These are phyloP conservation scores for Drosophila murphyi DNA, from an alignment of 1,140 invertebrate genomes.

Conservation along the genomic window DNA sequence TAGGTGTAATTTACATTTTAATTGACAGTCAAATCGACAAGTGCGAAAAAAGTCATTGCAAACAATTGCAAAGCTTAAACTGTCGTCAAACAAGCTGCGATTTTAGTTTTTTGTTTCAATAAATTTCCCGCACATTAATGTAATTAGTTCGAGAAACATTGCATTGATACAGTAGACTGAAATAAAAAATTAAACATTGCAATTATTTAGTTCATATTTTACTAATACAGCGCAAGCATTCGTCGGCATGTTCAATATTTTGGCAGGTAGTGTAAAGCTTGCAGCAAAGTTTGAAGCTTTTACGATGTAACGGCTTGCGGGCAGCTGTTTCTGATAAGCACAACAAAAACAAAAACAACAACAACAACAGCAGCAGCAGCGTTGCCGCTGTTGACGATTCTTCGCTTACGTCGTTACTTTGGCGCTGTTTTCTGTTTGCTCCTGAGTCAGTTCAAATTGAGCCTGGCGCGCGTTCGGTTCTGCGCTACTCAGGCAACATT, in stretches of 20 bases:
- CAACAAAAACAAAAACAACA: conserved; percentile 23
- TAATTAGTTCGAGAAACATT: too few relatives aligned
- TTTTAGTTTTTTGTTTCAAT: too few relatives aligned
- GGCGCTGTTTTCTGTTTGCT: conserved; percentile 31
- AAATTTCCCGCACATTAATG: too few relatives aligned
- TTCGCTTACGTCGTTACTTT: conserved; percentile 19
- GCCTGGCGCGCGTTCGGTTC: conserved; percentile 71
- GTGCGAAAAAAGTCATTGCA: background rate
- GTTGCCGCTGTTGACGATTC: background rate
- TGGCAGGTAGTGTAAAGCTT: conserved; percentile 30
- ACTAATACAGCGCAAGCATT: background rate
- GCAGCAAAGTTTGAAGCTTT: conserved; percentile 19
- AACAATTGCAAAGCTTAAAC: background rate
- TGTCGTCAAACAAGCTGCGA: background rate
- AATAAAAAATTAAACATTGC: background rate
- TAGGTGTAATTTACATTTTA: background rate
- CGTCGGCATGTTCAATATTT: conserved; percentile 14
- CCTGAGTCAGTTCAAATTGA: conserved; percentile 67
- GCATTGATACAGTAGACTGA: too few relatives aligned
- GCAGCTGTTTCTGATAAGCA: conserved; percentile 52
- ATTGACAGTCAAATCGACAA: background rate
- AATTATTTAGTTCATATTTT: background rate
- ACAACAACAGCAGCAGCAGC: conserved; percentile 13
- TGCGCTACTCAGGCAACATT: conserved; percentile 27
- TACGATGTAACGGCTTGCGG: conserved; percentile 18